Base-by-base conservation (phyloP, 1,140 invertebrate species). In the Procambarus clarkii region DNA sequence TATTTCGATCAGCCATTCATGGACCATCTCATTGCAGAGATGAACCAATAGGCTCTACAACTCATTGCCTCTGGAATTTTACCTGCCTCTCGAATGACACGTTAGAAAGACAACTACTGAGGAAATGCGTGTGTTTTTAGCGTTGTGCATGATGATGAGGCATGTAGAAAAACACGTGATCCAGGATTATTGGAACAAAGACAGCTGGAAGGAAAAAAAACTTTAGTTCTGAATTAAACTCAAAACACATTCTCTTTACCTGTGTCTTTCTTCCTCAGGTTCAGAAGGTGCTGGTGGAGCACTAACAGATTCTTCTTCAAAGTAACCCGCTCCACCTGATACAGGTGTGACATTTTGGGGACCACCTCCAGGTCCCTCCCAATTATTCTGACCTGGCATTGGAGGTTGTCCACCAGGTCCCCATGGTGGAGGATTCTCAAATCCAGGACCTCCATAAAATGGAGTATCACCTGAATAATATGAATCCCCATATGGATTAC, bases 241-340 rank as follows among this genome's bases (percentile, higher is more conserved):
- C 50, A 54, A 5, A 54, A 54, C 50, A 54, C 8, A 54, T 54
- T 54, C 13, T 54, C 4, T 54, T 54, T 54, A 89, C 87, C 87
- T 81, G 80, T 89, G 87, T 71, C 87, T 89, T 21, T 89, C 87
- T 64, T 89, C 87, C 64, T 89, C 87, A 11, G 87, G 87, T 44
- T 89, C 87, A 48, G 87, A 15, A 18, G 80, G 69, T 76, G 69
- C 34, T 15, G 87, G 80, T 9, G 87, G 60, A 18, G 78, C 87
- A 81, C 79, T 54, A n/a, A 82, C 50, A 50, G 87, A 89, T 45
- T 89, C 87, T 45, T 89, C 79, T 13, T 89, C 87, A 71, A 89
- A 89, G 79, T 89, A 89, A 15, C 79, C 64, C 18, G 79, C 13
- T 24, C 60, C 87, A 58, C 79, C 58, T 15, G 87, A 89, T n/a